Percentiles rank a stretch among this genome's conserved stretches.
Evolutionary conservation across 1,140 invertebrate species (phyloP).

Genomic region (Drosophila repleta): DNA sequence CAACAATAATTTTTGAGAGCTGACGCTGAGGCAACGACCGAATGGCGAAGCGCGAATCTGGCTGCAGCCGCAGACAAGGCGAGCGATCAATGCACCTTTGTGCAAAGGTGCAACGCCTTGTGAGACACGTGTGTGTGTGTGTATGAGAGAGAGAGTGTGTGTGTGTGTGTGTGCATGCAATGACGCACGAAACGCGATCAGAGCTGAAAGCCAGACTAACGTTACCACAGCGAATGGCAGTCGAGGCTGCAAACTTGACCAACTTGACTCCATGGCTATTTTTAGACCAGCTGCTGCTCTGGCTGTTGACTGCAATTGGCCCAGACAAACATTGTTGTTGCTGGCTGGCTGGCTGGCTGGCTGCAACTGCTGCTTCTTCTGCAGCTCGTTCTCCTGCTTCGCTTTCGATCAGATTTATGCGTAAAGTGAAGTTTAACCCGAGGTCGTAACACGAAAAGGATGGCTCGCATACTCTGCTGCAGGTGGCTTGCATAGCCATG

Average conservation of each 20-base stretch:
- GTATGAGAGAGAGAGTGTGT: constrained; percentile 22
- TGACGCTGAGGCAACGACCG: constrained; percentile 38
- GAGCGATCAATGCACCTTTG: constrained; percentile 75
- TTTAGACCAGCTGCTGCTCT: constrained; percentile 59
- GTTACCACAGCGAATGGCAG: background rate
- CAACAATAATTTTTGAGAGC: constrained; percentile 38
- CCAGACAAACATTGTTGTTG: constrained; percentile 30
- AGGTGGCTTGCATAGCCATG: constrained; percentile 41
- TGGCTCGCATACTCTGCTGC: constrained; percentile 31
- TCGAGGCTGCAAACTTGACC: constrained; percentile 62
- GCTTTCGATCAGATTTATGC: constrained; percentile 72
- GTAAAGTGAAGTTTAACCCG: constrained; percentile 53
- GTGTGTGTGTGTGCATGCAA: constrained; percentile 63
- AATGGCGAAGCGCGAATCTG: background rate
- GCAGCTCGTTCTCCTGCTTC: background rate
- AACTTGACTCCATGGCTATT: constrained; percentile 72
- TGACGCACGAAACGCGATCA: constrained; percentile 80
- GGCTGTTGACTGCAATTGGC: constrained; percentile 36
- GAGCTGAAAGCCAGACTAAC: constrained; percentile 14
- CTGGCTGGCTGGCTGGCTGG: background rate
- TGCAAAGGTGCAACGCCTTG: constrained; percentile 75
- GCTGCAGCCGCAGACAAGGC: constrained; percentile 12
- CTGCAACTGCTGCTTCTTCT: background rate
- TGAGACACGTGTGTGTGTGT: constrained; percentile 33
- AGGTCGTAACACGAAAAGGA: constrained; percentile 62